Base-by-base conservation (phyloP, 2,888 invertebrate species). In the Tetheella fluctuosa region DNA sequence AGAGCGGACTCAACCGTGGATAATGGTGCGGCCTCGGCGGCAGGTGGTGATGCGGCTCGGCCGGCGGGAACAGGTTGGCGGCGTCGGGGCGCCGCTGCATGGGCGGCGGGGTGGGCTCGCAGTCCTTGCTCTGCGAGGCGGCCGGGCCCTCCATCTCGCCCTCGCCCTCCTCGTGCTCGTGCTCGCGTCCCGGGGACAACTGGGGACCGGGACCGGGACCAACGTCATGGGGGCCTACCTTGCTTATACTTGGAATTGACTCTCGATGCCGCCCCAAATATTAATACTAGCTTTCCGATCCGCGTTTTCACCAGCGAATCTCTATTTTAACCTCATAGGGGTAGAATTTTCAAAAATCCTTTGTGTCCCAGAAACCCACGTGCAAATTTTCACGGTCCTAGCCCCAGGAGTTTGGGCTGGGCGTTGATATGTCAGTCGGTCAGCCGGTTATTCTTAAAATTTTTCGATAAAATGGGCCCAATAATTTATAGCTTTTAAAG, bases 71-170 rank as follows among this genome's bases (percentile, higher is more conserved):
- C 92, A 98, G 96, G 90, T 97, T 98, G 76, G 95, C 96, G 77
- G 96, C 96, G 62, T 97, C 97, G 77, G 97, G 97, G n/a, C 93
- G 80, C 74, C 98, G 94, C 89, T 97, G 97, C 70, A 97, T 89
- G 13, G 96, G 95, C 60, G 97, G 97, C 56, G 98, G 98, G 73
- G 98, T 98, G 10, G 98, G 97, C 89, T 98, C 98, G 90, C 98
- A 98, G 94, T 98, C 98, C 76, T 97, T 96, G 58, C 97, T 97
- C 91, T 98, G 98, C 57, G 97, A 97, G 57, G 97, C 97, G 34
- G 96, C 96, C n/a, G 97, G 97, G 70, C 97, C 97, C 78, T 98
- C 97, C 71, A 97, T 95, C 84, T 98, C 97, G 66, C 95, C 17
- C 80, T 97, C 97, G 79, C 97, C 97, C 73, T 96, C 97, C 76